Base-by-base conservation (phyloP, 2,797 vertebrate species). In the Balearica regulorum region DNA sequence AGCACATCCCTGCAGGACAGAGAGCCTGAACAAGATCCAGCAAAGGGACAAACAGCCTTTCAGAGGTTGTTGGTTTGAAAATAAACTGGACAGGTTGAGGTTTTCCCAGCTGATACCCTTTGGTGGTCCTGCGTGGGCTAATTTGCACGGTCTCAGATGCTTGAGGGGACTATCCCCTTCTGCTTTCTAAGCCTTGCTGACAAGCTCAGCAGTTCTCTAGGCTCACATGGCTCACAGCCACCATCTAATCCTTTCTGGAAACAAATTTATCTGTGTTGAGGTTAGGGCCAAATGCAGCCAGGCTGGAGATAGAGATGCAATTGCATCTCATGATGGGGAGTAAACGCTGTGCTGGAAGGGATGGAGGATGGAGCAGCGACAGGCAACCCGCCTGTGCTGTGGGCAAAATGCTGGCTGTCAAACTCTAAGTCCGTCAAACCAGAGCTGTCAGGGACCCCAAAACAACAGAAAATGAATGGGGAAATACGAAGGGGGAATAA, bases 401-500 rank as follows among this genome's bases (percentile, higher is more conserved):
- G 49, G 62, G 44, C 15, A 14, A 37, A 43, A 54, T 13, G 7
- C 18, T 0, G 35, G 35, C 37, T 13, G 5, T 4, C 57, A 64
- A 39, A 43, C 16, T 18, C n/a, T 57, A 19, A 4, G 24, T 4
- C 19, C 20, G 44, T 14, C 72, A 68, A 21, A 18, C 14, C 43
- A 35, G 58, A 75, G 51, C 37, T 21, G 9, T 3, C 57, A 44
- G 60, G 11, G 35, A n/a, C 57, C 20, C 69, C 1, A 18, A 43
- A 28, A 1, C 1, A 1, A 43, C 13, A 10, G 37, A 11, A 89
- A 73, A 15, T 1, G 2, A 10, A 16, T 8, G 16, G 37, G 37
- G 16, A 58, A 68, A 75, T 0, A 16, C 35, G 16, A 90, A 43
- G 0, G 3, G 10, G 28, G 33, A 28, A 20, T 8, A 29, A 13